A percentile compares a stretch with the other conserved stretches of the same genome.
Conservation (phyloP, 1,140 invertebrate genomes). For the Listronotus bonariensis region DNA sequence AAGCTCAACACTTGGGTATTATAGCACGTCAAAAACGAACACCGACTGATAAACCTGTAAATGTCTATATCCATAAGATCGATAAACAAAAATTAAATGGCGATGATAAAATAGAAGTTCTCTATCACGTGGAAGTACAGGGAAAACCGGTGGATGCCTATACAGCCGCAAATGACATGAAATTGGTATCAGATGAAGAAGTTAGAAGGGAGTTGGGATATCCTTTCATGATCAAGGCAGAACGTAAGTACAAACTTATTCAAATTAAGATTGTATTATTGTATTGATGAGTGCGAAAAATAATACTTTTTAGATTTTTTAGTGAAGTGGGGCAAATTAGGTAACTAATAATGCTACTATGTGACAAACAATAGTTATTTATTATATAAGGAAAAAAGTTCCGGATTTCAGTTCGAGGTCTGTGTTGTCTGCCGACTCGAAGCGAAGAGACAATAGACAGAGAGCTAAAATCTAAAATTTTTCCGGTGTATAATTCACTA, state of each 20-base stretch:
- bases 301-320: too few species aligned
- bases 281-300: too few species aligned
- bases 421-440: too few species aligned
- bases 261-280: too few species aligned
- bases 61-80: slow-evolving; percentile 59
- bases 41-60: slow-evolving; percentile 50
- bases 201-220: slow-evolving; percentile 71
- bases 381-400: too few species aligned
- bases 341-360: too few species aligned
- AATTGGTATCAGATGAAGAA: slow-evolving; percentile 72
- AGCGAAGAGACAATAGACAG: too few species aligned
- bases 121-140: slow-evolving; percentile 78
- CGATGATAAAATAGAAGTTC: slow-evolving; percentile 59
- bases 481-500: too few species aligned
- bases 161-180: slow-evolving; percentile 79
- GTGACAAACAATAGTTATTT: too few species aligned
- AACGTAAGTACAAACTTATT: slow-evolving; percentile 64
- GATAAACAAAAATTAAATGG: slow-evolving; percentile 54
- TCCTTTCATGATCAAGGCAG: slow-evolving; percentile 79
- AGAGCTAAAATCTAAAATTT: too few species aligned
- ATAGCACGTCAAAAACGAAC: slow-evolving; percentile 46
- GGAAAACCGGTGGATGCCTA: slow-evolving; percentile 76
- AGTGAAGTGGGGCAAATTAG: too few species aligned
- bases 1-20: slow-evolving; percentile 71
- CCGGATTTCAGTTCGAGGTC: too few species aligned